Percentiles rank a stretch among this genome's conserved stretches.
phyloP scores from a whole-genome alignment of 2,888 invertebrate species.

The Pinctada fucata region DNA sequence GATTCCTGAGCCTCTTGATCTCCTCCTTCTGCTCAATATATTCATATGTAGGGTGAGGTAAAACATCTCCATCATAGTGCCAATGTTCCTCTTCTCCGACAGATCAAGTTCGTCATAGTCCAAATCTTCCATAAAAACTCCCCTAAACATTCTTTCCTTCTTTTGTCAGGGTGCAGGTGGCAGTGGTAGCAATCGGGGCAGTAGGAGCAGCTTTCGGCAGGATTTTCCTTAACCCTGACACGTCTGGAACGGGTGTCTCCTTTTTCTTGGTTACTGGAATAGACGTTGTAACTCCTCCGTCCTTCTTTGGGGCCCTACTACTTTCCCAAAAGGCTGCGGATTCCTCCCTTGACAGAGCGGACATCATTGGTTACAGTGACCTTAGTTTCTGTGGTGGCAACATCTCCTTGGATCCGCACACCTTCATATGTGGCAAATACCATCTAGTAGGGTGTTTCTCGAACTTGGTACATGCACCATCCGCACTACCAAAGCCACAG shows the following conservation, averaged over 20 bases:
- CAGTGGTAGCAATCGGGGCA: background rate
- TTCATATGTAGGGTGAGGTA: background rate
- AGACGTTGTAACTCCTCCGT: background rate
- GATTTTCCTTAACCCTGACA: background rate
- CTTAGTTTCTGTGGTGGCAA: background rate
- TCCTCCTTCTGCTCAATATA: background rate
- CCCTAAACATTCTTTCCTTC: too few relatives aligned
- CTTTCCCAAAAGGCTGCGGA: background rate
- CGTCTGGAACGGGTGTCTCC: background rate
- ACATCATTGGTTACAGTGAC: background rate
- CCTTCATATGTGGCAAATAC: background rate
- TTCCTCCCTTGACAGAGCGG: background rate
- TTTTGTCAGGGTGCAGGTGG: too few relatives aligned
- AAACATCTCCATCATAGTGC: background rate
- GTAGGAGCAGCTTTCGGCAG: background rate
- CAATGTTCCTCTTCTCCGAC: background rate
- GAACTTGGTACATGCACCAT: background rate
- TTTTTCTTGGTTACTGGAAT: background rate
- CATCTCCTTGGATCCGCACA: background rate
- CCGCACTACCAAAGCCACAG: background rate
- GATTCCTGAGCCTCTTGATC: background rate
- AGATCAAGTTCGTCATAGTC: background rate
- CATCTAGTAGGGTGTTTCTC: background rate
- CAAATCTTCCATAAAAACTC: too few relatives aligned
- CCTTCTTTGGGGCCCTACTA: background rate